Base-by-base conservation (phyloP, 2,797 vertebrate genomes). In the Champsocephalus esox region DNA sequence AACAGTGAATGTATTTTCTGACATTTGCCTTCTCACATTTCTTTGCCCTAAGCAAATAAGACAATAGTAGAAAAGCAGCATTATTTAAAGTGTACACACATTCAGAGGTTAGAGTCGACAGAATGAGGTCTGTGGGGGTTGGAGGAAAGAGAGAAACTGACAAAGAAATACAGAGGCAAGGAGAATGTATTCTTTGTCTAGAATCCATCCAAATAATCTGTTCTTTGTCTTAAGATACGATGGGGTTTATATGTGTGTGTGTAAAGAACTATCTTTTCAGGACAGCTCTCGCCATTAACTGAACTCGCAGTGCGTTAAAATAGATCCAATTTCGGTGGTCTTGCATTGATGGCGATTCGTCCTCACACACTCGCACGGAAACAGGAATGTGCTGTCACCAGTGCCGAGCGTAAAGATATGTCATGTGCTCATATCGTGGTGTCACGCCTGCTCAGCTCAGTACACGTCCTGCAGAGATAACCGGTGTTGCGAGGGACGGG, bases 41-140 rank as follows among this genome's bases (percentile, higher is more conserved):
- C 52, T 75, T 82, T 62, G 77, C 79, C 90, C 79, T 82, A 71
- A 88, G 81, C 89, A 88, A 90, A 87, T 81, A 83, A 81, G 75
- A 77, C 80, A 81, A 81, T 76, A 85, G 85, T 34, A 73, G 71
- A 84, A 85, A 19, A 67, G 78, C 69, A 56, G 56, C 65, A 58
- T 78, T 83, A 84, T 89, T 88, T 82, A 86, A 89, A 73, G 80
- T 77, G 69, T 65, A 65, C 70, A 77, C 75, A 73, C 75, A 73
- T 69, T 76, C 60, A 57, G 80, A 74, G 78, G 87, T 87, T 81
- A 77, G 77, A 9, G 82, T 77, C 76, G 83, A 92, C 88, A 91
- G 87, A 90, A 87, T 87, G 81, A 84, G 85, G 87, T 86, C 82
- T 84, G 73, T 44, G 50, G 64, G 74, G 49, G 80, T 79, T 72